A percentile compares a stretch with the other conserved stretches of the same genome.
These are phyloP conservation scores for Octodon degus DNA, from an alignment of 2,113 vertebrate species.

Conservation along the genomic window DNA sequence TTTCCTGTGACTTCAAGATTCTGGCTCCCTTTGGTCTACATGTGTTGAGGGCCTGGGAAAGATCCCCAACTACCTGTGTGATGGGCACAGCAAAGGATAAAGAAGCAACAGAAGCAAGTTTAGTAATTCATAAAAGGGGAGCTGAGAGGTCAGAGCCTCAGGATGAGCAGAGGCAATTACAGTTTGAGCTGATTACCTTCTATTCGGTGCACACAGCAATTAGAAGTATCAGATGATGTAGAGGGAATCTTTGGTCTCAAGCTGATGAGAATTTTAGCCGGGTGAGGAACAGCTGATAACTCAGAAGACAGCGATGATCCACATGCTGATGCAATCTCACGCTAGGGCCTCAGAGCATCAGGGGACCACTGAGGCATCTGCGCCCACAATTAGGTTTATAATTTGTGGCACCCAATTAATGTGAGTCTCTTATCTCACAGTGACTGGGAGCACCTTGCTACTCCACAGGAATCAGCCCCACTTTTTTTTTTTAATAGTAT, in stretches of 20 bases:
- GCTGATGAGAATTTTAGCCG: too few relatives aligned
- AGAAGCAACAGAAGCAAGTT: background rate
- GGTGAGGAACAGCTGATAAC: too few relatives aligned
- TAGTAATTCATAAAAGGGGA: background rate
- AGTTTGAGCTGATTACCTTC: background rate
- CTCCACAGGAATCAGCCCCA: background rate
- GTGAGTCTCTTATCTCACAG: background rate
- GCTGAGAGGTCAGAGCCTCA: background rate
- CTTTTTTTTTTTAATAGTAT: background rate
- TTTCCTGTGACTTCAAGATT: background rate
- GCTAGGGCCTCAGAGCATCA: too few relatives aligned
- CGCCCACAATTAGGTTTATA: too few relatives aligned
- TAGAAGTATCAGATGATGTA: background rate
- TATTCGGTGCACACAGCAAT: background rate
- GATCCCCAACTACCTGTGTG: background rate
- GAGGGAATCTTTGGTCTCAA: too few relatives aligned
- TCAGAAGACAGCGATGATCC: too few relatives aligned
- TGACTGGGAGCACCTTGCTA: background rate
- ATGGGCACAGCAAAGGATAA: background rate
- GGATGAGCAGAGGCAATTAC: background rate
- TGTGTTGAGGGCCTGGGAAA: background rate
- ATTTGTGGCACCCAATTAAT: too few relatives aligned
- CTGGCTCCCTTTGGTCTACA: background rate
- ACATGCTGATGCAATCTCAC: too few relatives aligned
- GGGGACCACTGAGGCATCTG: too few relatives aligned